A percentile compares a stretch with the other conserved stretches of the same genome.
Conservation (phyloP, 2,888 invertebrate genomes). For the Papilio gigon region DNA sequence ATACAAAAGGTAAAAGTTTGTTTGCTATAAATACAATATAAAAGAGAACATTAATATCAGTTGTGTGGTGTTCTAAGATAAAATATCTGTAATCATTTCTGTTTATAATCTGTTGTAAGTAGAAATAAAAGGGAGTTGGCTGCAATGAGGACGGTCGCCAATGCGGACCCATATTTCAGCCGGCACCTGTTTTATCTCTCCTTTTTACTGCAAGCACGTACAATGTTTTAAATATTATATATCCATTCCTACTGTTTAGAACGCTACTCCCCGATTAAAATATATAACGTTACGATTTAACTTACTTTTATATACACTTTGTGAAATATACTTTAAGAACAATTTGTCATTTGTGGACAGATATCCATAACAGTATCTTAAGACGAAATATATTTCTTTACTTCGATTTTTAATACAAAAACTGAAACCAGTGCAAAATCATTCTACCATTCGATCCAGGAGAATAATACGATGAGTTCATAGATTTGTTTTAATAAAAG, state of each 20-base stretch:
- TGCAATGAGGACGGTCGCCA: slow-evolving; percentile 63
- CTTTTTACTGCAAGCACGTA: slow-evolving; percentile 64
- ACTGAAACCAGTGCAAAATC: not conserved
- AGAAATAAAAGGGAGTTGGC: slow-evolving; percentile 46
- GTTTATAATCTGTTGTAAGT: slow-evolving; percentile 37
- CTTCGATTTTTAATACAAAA: not conserved
- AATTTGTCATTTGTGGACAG: not conserved
- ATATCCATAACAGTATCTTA: not conserved
- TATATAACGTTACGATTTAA: not conserved
- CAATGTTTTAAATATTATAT: slow-evolving; percentile 23
- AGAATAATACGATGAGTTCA: not conserved
- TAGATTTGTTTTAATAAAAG: slow-evolving; percentile 4
- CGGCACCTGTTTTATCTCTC: slow-evolving; percentile 75
- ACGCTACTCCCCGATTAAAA: slow-evolving; percentile 23
- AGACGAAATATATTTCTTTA: not conserved
- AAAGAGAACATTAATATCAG: not conserved
- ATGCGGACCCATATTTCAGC: slow-evolving; percentile 73
- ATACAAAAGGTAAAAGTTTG: not conserved
- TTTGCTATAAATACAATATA: not conserved
- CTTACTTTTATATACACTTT: not conserved
- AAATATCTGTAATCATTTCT: slow-evolving; percentile 27
- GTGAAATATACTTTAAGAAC: not conserved
- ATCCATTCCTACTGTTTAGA: slow-evolving; percentile 7
- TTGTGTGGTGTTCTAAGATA: slow-evolving; percentile 12
- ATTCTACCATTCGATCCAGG: not conserved